A percentile compares a stretch with the other conserved stretches of the same genome.
These are phyloP conservation scores for Cyprinodon tularosa DNA, from an alignment of 2,113 vertebrate genomes.

Conservation along the genomic window DNA sequence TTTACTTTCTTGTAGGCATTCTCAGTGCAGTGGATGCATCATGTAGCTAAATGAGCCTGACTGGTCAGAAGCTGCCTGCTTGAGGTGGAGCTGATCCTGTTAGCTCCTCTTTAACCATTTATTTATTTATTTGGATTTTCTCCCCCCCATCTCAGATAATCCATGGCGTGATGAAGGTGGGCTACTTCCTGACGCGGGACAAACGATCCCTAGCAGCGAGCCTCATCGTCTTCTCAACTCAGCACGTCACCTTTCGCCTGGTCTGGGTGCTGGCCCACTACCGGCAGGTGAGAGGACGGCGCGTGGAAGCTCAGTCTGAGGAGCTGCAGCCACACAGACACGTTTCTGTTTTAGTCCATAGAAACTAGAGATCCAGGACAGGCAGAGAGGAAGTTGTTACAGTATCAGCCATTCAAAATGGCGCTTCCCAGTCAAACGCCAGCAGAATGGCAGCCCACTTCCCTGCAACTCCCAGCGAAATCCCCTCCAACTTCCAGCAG, in stretches of 20 bases:
- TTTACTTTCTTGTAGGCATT: too few relatives aligned
- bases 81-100: neutral
- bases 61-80: neutral
- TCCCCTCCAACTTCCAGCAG: too few relatives aligned
- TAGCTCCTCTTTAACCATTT: neutral
- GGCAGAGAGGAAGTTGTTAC: too few relatives aligned
- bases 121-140: slow-evolving; percentile 8
- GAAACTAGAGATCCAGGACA: too few relatives aligned
- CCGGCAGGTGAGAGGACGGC: slow-evolving; percentile 79
- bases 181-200: slow-evolving; percentile 88
- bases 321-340: neutral
- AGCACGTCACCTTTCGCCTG: slow-evolving; percentile 89
- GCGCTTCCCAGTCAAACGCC: too few relatives aligned
- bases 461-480: too few relatives aligned
- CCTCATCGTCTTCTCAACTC: slow-evolving; percentile 86
- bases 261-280: slow-evolving; percentile 87
- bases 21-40: neutral
- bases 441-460: too few relatives aligned
- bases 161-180: slow-evolving; percentile 80
- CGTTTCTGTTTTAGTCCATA: neutral
- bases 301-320: neutral
- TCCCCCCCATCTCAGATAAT: slow-evolving; percentile 75
- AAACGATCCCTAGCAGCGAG: slow-evolving; percentile 84
- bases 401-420: too few relatives aligned
- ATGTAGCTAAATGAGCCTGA: neutral